Conservation (phyloP, 2,113 vertebrate genomes). For the Anoplopoma fimbria region DNA sequence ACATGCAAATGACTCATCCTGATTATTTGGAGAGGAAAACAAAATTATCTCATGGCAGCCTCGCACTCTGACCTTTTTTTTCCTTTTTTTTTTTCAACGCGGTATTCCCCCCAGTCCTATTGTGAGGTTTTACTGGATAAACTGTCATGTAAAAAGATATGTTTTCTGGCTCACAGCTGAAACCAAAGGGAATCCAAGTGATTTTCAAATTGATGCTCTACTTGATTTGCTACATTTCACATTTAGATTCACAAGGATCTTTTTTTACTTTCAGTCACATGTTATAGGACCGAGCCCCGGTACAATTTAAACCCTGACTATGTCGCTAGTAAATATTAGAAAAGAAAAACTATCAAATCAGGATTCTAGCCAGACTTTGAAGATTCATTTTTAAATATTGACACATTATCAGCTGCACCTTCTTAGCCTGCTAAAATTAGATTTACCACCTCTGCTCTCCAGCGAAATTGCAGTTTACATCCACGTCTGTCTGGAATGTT, state of each 20-base stretch:
- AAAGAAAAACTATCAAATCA: background rate
- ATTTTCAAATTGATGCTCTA: background rate
- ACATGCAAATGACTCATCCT: background rate
- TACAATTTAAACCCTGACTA: no score
- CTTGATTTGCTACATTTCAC: background rate
- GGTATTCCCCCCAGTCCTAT: no score
- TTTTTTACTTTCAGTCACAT: background rate
- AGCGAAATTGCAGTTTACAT: no score
- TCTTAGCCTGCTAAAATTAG: no score
- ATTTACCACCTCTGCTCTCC: no score
- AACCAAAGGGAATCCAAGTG: background rate
- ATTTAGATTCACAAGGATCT: background rate
- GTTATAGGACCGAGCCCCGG: no score
- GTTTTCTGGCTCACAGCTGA: no score
- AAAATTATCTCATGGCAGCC: background rate
- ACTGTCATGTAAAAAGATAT: no score
- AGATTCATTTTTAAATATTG: background rate
- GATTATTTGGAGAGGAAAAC: background rate
- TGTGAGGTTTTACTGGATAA: no score
- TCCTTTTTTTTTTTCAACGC: no score
- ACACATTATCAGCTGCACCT: background rate
- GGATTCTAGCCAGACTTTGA: background rate
- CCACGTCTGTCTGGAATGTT: no score
- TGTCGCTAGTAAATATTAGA: background rate
- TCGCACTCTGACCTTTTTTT: background rate